Base-by-base conservation (phyloP, 2,797 vertebrate genomes). In the Semotilus atromaculatus region DNA sequence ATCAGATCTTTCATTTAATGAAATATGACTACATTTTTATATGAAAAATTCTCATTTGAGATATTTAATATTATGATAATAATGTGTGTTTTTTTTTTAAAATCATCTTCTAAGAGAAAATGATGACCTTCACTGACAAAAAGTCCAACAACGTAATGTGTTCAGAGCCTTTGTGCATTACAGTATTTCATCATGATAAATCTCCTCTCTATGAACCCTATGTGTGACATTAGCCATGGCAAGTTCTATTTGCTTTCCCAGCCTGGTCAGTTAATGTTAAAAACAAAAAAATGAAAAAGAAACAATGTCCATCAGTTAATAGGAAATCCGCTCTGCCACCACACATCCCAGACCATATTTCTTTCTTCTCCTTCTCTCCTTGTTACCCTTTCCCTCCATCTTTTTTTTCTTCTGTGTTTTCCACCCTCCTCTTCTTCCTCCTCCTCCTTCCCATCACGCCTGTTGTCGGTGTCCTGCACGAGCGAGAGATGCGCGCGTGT, bases 301-400 rank as follows among this genome's bases (percentile, higher is more conserved):
- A 94, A 94, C 94, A 91, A 90, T 91, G 90, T 91, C 91, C 90
- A 94, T 95, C 93, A 95, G 93, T 92, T 94, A 87, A 90, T 95
- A 96, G 96, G 94, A 97, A 97, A 97, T 97, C 92, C 14, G 79
- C 94, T 94, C 94, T 95, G 96, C 96, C 97, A 96, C 96, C 93
- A 96, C 96, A 96, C 96, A 94, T 94, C 92, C 92, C 92, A 92
- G 31, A 91, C 90, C 90, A 94, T 91, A 66, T 85, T 73, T 79
- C 91, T 91, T 93, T 91, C 91, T 93, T 94, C 93, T 95, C 93
- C 93, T 94, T 94, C 95, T 94, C 93, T 93, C 92, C 62, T 62
- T 70, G 60, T 80, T 91, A 82, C 38, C 90, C 90, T 93, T 90
- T 92, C 93, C 94, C 93, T 95, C 93, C 94, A 94, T 94, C 94